Evolutionary conservation across 2,113 vertebrate genomes (phyloP).

Genomic region (Austrofundulus limnaeus): DNA sequence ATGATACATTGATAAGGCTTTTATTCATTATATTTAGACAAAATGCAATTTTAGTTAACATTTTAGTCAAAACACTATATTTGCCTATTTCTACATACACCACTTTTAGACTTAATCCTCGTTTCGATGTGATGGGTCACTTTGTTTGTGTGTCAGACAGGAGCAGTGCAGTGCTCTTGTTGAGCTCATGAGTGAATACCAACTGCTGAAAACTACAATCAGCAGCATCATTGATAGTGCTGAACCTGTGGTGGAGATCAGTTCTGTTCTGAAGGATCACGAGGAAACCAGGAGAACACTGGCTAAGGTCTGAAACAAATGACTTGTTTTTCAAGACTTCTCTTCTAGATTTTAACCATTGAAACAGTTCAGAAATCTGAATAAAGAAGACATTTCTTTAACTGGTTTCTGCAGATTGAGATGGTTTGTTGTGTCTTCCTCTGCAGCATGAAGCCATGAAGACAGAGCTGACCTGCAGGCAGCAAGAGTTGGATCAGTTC

Average conservation of each 20-base stretch:
- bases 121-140: no score
- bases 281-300: constrained; percentile 87
- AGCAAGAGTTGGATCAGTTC: constrained; percentile 87
- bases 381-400: no score
- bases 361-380: no score
- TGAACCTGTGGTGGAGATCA: constrained; percentile 78
- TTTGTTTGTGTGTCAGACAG: constrained; percentile 80
- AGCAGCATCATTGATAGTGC: constrained; percentile 82
- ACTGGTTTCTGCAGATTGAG: not conserved
- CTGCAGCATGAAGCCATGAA: constrained; percentile 88
- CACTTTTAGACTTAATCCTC: no score
- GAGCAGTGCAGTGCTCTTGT: constrained; percentile 87
- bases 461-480: constrained; percentile 82
- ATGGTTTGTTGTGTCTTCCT: constrained; percentile 19
- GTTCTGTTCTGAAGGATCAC: constrained; percentile 83
- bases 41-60: no score
- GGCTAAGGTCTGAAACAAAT: constrained; percentile 80
- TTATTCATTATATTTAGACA: no score
- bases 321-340: not conserved
- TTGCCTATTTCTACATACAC: no score
- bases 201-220: constrained; percentile 84
- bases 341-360: no score
- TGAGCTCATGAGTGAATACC: constrained; percentile 88
- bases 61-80: no score
- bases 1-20: no score